Percentiles rank a stretch among this genome's conserved stretches.
Conservation (phyloP, 2,797 vertebrate genomes). For the Oreochromis mossambicus region DNA sequence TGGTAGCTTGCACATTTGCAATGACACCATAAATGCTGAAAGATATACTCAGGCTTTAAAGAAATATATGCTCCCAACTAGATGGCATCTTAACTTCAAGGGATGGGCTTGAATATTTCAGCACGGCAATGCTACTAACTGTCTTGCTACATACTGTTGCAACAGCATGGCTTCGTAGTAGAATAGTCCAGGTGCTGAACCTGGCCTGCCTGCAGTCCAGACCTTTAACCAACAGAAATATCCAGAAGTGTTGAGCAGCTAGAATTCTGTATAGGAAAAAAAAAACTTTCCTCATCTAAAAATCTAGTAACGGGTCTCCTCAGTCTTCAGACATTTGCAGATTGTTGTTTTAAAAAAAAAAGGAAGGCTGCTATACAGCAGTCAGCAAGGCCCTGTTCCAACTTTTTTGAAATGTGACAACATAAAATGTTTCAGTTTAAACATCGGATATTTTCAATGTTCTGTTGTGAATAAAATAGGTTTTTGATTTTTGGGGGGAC, state of each 20-base stretch:
- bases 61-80: neutral
- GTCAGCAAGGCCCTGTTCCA: neutral
- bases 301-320: neutral
- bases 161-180: neutral
- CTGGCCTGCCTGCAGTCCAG: accelerated
- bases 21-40: neutral
- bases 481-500: neutral
- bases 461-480: neutral
- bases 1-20: neutral
- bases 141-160: accelerated
- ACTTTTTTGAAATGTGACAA: neutral
- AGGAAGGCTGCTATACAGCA: accelerated
- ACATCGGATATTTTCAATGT: neutral
- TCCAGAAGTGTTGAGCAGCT: neutral
- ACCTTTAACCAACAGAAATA: neutral
- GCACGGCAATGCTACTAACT: accelerated
- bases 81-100: neutral
- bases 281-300: neutral
- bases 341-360: neutral
- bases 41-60: neutral
- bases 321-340: neutral
- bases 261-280: neutral
- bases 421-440: neutral
- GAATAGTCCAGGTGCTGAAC: neutral
- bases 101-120: neutral